Evolutionary conservation across 1,140 invertebrate genomes (phyloP).

Genomic region (Micrasema minimum): DNA sequence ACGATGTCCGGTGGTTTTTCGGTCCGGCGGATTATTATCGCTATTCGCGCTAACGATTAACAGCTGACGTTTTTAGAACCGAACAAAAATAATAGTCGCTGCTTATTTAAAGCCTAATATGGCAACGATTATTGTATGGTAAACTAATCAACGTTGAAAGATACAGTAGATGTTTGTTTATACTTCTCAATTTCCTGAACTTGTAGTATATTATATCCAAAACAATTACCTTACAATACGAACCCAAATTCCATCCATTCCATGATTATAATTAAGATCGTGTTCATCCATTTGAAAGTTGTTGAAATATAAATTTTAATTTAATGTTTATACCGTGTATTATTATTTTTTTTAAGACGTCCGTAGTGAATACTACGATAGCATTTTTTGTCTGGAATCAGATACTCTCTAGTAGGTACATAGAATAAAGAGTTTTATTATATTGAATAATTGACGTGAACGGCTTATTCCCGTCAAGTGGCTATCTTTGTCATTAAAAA

Average conservation of each 20-base stretch:
- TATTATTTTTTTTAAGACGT: conserved; percentile 19
- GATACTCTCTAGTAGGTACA: conserved; percentile 5
- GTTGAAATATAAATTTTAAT: conserved; percentile 27
- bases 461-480: conserved; percentile 7
- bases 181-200: too few species aligned
- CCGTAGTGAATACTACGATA: conserved; percentile 12
- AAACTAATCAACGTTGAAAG: too few species aligned
- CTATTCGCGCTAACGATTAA: conserved; percentile 2
- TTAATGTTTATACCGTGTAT: conserved; percentile 15
- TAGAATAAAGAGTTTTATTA: conserved; percentile 19
- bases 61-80: conserved; percentile 7
- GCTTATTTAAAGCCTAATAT: too few species aligned
- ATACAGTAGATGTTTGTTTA: too few species aligned
- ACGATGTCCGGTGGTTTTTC: conserved; percentile 15
- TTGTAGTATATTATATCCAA: too few species aligned
- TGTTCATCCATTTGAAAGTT: conserved; percentile 11
- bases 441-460: conserved; percentile 3
- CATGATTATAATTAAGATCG: conserved; percentile 1
- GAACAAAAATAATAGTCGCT: too few species aligned
- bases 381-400: conserved; percentile 3
- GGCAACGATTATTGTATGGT: too few species aligned
- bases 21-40: conserved; percentile 10
- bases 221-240: too few species aligned
- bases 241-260: neutral
- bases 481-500: neutral